phyloP scores from a whole-genome alignment of 2,797 vertebrate genomes.

The Hyperoplus lanceolatus region DNA sequence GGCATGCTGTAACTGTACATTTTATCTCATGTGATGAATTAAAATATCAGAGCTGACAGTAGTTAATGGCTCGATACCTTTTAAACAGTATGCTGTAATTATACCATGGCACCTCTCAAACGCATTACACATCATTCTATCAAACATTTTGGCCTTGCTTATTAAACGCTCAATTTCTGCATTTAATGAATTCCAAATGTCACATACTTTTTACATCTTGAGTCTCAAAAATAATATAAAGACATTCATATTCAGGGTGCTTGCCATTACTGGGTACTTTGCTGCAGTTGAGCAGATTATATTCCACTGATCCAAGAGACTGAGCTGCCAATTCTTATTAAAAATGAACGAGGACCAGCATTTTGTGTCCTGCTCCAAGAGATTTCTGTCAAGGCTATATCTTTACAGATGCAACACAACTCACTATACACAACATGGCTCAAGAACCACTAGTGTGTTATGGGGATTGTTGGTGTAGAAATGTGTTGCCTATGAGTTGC shows the following conservation, averaged over 20 bases:
- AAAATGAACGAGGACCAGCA: slow-evolving; percentile 13
- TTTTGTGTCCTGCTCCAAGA: neutral
- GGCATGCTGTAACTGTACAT: slow-evolving; percentile 28
- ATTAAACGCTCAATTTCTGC: neutral
- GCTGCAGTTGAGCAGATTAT: slow-evolving; percentile 27
- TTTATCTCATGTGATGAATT: neutral
- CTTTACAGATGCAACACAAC: neutral
- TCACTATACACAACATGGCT: neutral
- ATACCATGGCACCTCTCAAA: no score
- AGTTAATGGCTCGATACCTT: neutral
- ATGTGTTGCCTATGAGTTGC: neutral
- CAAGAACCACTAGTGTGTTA: neutral
- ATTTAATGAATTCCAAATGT: neutral
- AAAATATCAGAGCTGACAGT: neutral
- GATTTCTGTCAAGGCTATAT: neutral
- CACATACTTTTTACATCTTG: neutral
- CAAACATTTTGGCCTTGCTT: neutral
- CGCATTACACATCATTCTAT: no score
- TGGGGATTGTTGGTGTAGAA: neutral
- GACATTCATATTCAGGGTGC: neutral
- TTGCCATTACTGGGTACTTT: slow-evolving; percentile 43
- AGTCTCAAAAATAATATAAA: neutral
- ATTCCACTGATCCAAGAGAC: slow-evolving; percentile 16
- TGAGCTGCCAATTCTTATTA: slow-evolving; percentile 34
- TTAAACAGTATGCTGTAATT: no score